Evolutionary conservation across 2,113 vertebrate species (phyloP), one percentile per base, ranked within the genome.

Genomic region (Crotalus tigris): DNA sequence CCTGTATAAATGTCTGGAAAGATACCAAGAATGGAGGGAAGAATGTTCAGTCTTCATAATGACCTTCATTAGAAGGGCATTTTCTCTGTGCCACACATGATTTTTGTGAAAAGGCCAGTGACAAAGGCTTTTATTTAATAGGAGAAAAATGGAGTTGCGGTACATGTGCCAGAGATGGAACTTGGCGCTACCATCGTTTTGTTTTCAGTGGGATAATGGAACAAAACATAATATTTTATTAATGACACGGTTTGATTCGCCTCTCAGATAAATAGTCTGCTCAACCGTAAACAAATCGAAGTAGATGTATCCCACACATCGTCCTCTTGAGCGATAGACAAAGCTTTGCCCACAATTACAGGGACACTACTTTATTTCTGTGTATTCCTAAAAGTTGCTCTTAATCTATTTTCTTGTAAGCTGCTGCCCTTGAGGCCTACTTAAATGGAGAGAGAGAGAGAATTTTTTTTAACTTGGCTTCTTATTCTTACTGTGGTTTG

Each of bases 271-370:
- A 95, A 93, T 93, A 92, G 90, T 90, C 91, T 94, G 90, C 86
- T 57, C 61, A 94, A 29, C 95, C 91, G 90, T 95, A 94, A 97
- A 94, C 93, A 96, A 96, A 94, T 92, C 61, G 89, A 92, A 95
- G 94, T 95, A 96, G 95, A 96, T 95, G 95, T 93, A 87, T 95
- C 95, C 94, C 95, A 96, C 93, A 55, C 95, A 94, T 95, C 93
- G 93, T 96, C 88, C n/a, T 5, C 0, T 93, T 94, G 93, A 95
- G 95, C 94, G 95, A 69, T 87, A 91, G 93, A 93, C 94, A 96
- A 85, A 93, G 49, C 85, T 94, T 51, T 95, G 92, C 92, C 95
- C 92, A 86, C 19, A 0, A 94, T 90, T 53, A 86, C 90, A 85
- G 93, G 95, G 91, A 33, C 96, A 44, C 5, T 8, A 53, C 13